phyloP scores from a whole-genome alignment of 2,888 invertebrate genomes.

The Clitarchus hookeri region DNA sequence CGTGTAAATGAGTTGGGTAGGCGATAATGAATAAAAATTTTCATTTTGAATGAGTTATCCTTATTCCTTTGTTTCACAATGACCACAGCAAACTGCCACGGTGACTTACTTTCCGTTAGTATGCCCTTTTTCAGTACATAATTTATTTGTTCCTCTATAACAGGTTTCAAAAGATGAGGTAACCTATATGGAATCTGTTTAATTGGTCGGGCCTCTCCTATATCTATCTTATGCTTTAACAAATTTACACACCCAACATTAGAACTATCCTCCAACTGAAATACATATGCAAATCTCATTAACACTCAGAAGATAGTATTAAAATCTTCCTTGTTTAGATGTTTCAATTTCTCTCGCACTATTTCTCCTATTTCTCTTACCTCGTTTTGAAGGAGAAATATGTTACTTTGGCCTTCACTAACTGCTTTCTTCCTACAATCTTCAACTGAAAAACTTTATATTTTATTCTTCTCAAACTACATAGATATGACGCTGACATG shows the following conservation, averaged over 20 bases:
- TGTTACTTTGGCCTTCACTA: not conserved
- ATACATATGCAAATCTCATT: not conserved
- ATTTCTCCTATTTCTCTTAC: not conserved
- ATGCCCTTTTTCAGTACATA: not conserved
- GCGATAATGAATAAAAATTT: not conserved
- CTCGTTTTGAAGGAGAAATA: not conserved
- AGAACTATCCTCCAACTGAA: not conserved
- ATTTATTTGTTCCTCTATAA: not conserved
- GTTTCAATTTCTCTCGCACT: not conserved
- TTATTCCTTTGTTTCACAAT: not conserved
- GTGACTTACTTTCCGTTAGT: not conserved
- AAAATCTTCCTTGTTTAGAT: not conserved
- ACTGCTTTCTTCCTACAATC: no score
- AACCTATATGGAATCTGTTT: not conserved
- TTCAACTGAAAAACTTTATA: no score
- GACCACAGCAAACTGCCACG: not conserved
- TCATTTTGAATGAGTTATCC: not conserved
- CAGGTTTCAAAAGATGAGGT: not conserved
- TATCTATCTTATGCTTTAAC: not conserved
- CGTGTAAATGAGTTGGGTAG: not conserved
- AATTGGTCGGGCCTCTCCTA: not conserved
- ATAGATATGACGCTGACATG: no score
- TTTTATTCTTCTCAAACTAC: no score
- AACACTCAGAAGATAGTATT: not conserved
- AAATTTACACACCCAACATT: not conserved